These are phyloP conservation scores for Sebastes goodei DNA, from an alignment of 2,797 vertebrate genomes.

Conservation along the genomic window DNA sequence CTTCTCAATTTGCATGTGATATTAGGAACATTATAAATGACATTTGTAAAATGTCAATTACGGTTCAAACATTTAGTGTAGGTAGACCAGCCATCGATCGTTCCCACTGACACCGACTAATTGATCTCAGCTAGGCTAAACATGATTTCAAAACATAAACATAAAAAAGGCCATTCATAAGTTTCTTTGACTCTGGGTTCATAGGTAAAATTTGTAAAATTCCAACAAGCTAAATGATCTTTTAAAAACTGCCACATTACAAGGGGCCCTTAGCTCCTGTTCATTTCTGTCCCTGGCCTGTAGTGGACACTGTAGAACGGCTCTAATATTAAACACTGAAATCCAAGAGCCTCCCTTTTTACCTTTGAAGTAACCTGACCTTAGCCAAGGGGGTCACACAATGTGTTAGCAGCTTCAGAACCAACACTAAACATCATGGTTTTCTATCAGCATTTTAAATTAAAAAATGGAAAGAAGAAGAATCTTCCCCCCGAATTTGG, in stretches of 20 bases:
- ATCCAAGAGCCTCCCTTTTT: neutral
- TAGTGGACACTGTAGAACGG: neutral
- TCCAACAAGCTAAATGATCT: neutral
- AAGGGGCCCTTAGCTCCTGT: neutral
- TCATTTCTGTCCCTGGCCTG: neutral
- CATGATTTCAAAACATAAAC: neutral
- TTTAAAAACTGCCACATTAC: neutral
- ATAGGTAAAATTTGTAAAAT: neutral
- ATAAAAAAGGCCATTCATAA: neutral
- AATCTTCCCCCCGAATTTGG: neutral
- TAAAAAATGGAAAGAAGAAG: neutral
- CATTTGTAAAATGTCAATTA: neutral
- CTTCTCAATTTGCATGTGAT: neutral
- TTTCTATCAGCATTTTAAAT: conserved; percentile 14
- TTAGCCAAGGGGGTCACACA: neutral
- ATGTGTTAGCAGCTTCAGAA: conserved; percentile 35
- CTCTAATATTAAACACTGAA: conserved; percentile 23
- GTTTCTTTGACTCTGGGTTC: conserved; percentile 12
- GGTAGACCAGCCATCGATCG: neutral
- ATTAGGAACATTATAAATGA: neutral
- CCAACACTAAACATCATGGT: neutral
- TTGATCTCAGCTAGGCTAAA: neutral
- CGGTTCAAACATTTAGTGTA: neutral
- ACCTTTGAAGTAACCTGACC: neutral
- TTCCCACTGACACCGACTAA: too few species aligned